Evolutionary conservation across 2,797 vertebrate genomes (phyloP).

Genomic region (Graptemys geographica): DNA sequence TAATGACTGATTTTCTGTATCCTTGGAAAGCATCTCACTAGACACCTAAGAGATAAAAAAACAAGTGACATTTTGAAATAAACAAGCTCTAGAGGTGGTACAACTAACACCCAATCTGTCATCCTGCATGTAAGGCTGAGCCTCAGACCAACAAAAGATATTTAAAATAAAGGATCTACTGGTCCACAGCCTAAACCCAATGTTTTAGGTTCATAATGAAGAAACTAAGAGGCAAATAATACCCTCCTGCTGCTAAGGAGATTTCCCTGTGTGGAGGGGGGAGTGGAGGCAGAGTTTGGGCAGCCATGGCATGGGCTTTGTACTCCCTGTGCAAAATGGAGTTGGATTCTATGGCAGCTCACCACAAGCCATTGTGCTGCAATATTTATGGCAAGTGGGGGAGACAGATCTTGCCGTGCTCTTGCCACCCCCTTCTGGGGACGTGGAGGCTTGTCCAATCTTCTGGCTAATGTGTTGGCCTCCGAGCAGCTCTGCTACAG

Average conservation of each 20-base stretch:
- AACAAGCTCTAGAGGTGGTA: slow-evolving; percentile 69
- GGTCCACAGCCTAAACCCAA: not conserved
- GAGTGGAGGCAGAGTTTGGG: not conserved
- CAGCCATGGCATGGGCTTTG: not conserved
- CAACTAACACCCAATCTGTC: slow-evolving; percentile 71
- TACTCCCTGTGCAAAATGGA: accelerated
- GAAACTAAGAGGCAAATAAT: not conserved
- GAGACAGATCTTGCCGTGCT: not conserved
- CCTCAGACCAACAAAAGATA: slow-evolving; percentile 6
- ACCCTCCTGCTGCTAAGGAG: not conserved
- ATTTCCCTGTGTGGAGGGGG: not conserved
- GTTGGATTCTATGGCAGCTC: not conserved
- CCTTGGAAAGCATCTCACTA: slow-evolving; percentile 46
- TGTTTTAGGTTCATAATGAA: not conserved
- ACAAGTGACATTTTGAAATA: slow-evolving; percentile 71
- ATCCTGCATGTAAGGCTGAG: slow-evolving; percentile 23
- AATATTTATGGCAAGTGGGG: not conserved
- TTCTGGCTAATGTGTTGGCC: not conserved
- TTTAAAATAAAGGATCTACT: slow-evolving; percentile 27
- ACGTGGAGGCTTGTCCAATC: not conserved
- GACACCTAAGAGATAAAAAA: slow-evolving; percentile 52
- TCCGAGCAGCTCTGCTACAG: not conserved
- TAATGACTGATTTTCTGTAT: slow-evolving; percentile 56
- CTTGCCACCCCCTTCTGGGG: not conserved
- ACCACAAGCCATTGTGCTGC: not conserved